Conservation (phyloP, 2,113 vertebrate species). For the Rhabdornis inornatus region DNA sequence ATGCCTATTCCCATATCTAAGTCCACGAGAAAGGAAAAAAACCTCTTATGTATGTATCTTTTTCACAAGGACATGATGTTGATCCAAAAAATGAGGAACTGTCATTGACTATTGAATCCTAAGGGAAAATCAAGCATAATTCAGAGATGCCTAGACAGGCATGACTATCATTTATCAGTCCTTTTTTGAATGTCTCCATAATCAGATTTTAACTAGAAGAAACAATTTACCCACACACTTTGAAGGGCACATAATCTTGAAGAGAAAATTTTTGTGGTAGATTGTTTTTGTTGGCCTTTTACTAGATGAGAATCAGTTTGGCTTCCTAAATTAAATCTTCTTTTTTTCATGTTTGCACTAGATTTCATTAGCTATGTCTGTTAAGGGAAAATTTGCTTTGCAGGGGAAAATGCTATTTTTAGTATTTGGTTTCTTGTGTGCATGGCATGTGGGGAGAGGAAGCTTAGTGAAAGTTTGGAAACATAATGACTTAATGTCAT, state of each 20-base stretch:
- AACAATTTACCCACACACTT: background rate
- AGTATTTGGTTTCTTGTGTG: background rate
- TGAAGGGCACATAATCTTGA: background rate
- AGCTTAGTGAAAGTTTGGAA: background rate
- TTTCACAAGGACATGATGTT: background rate
- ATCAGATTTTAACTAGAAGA: background rate
- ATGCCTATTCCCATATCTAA: background rate
- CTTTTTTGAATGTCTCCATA: background rate
- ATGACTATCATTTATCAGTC: background rate
- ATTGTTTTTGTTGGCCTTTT: background rate
- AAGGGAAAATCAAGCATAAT: background rate
- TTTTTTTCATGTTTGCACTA: background rate
- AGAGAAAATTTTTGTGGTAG: background rate
- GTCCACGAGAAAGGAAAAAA: background rate
- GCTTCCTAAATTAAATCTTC: background rate
- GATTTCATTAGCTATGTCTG: background rate
- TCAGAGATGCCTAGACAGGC: background rate
- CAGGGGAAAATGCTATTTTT: background rate
- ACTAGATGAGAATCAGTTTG: background rate
- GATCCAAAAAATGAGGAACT: background rate
- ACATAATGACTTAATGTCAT: background rate
- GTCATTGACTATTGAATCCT: background rate
- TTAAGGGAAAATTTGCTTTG: background rate
- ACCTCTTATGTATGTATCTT: background rate
- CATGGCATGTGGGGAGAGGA: background rate